These are phyloP conservation scores for Heliornis fulica DNA, from an alignment of 2,113 vertebrate species.

Conservation along the genomic window DNA sequence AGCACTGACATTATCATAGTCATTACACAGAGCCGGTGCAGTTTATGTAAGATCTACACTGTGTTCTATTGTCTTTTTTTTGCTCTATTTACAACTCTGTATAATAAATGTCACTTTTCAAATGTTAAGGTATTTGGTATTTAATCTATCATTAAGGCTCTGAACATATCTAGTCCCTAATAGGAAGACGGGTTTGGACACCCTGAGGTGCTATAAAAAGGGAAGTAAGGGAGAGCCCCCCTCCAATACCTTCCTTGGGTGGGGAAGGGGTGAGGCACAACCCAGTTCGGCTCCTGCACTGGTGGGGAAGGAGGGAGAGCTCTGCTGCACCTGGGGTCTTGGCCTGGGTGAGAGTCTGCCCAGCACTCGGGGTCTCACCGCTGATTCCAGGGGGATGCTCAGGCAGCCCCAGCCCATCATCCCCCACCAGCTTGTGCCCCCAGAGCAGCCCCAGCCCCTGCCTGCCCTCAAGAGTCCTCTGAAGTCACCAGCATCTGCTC, in stretches of 20 bases:
- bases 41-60: constrained; percentile 69
- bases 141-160: constrained; percentile 72
- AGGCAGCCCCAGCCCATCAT: fast-evolving
- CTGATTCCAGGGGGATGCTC: neutral
- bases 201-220: neutral
- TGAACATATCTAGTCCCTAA: constrained; percentile 49
- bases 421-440: too few relatives aligned
- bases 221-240: neutral
- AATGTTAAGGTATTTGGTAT: constrained; percentile 80
- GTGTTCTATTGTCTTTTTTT: constrained; percentile 69
- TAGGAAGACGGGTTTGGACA: constrained; percentile 7
- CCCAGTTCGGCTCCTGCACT: neutral
- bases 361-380: fast-evolving
- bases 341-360: too few relatives aligned
- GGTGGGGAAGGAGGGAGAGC: neutral
- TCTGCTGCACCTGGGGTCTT: too few relatives aligned
- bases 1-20: constrained; percentile 78
- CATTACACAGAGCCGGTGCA: constrained; percentile 70
- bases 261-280: neutral
- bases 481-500: too few relatives aligned
- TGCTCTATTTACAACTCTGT: constrained; percentile 73
- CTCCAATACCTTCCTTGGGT: neutral
- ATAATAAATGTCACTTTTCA: constrained; percentile 78
- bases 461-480: neutral
- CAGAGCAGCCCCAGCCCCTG: neutral